A percentile compares a stretch with the other conserved stretches of the same genome.
phyloP scores from a whole-genome alignment of 2,888 invertebrate species.

The Drosophila bunnanda region DNA sequence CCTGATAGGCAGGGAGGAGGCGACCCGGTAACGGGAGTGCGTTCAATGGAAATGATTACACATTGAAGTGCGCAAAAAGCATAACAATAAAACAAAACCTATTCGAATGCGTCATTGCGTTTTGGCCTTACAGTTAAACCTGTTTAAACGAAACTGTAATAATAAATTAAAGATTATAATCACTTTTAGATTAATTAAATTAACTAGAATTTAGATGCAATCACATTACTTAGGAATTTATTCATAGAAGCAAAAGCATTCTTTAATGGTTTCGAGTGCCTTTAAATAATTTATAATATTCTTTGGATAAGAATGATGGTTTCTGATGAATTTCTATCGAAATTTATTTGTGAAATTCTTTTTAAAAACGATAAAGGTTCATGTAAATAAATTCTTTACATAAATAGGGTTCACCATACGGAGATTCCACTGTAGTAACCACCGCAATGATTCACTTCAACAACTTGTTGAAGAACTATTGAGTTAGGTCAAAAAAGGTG shows the following conservation, averaged over 20 bases:
- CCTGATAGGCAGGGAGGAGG: constrained; percentile 7
- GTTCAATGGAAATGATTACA: constrained; percentile 40
- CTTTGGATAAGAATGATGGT: background rate
- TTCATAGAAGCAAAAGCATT: background rate
- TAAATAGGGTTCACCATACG: background rate
- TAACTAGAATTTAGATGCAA: background rate
- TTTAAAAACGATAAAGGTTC: background rate
- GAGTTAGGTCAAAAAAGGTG: constrained; percentile 6
- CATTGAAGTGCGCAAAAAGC: constrained; percentile 29
- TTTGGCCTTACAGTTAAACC: background rate
- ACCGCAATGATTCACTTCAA: background rate
- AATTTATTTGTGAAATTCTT: background rate
- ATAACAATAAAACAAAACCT: constrained; percentile 26
- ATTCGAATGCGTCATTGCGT: constrained; percentile 38
- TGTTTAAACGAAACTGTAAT: background rate
- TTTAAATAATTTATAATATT: background rate
- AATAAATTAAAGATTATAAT: background rate
- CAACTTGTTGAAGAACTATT: constrained; percentile 14
- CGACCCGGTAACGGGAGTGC: constrained; percentile 27
- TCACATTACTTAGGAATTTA: background rate
- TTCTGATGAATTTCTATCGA: background rate
- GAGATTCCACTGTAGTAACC: background rate
- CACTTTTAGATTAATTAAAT: background rate
- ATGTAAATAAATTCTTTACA: background rate
- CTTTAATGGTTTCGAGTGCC: no score